Evolutionary conservation across 2,888 invertebrate species (phyloP), one percentile per base, ranked within the genome.

Genomic region (Lingula anatina): DNA sequence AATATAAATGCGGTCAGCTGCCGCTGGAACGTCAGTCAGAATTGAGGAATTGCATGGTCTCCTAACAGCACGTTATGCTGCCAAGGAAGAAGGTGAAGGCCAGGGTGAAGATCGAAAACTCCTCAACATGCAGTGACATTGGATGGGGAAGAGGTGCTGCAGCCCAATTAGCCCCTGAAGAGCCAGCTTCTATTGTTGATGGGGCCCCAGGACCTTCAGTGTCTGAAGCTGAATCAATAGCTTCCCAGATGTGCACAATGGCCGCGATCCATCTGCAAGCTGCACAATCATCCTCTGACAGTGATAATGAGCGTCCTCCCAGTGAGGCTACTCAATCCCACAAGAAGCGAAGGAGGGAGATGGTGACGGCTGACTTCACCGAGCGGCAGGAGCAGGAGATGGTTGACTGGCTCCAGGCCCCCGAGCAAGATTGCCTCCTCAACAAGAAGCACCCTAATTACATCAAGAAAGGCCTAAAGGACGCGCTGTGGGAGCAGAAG

Each of bases 371-470:
- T 39, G 9, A 39, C 20, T 39, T n/a, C n/a, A n/a, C n/a, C n/a
- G 9, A 9, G 35, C 9, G 15, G 35, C 35, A 31, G 35, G 35
- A 31, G 35, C 35, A 31, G 35, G 35, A n/a, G n/a, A n/a, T n/a
- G n/a, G n/a, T n/a, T n/a, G n/a, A n/a, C n/a, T n/a, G 20, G 39
- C 39, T 39, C 39, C 39, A 39, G 39, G 39, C 20, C 39, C 39
- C 20, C 20, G 39, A 39, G 39, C 9, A 39, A 39, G 39, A 39
- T 7, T 12, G 31, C 31, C 31, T 39, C 18, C 20, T 39, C n/a
- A 39, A 18, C 39, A 39, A 39, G 7, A 39, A 39, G 20, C 39
- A 39, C 39, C 39, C 39, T 7, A 39, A 39, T 18, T 18, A 39
- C 20, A 20, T 39, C 15, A 39, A 18, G 18, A 15, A 20, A 18